Percentiles rank a stretch among this genome's conserved stretches.
phyloP scores from a whole-genome alignment of 2,113 vertebrate genomes.

The Callocephalon fimbriatum region DNA sequence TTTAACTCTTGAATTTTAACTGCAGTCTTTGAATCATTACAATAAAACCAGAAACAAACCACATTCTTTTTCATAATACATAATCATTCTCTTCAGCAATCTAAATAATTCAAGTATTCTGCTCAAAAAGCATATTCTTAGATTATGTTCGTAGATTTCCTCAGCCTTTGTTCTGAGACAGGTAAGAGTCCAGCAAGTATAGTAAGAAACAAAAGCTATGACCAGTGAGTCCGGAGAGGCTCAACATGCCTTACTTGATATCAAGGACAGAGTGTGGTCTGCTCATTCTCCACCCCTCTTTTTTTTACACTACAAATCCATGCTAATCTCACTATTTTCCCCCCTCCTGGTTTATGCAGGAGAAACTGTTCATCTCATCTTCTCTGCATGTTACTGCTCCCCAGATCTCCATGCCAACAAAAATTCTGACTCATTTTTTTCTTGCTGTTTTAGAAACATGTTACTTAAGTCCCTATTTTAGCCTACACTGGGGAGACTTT shows the following conservation, averaged over 20 bases:
- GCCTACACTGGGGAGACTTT: background rate
- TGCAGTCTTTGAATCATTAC: background rate
- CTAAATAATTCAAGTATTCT: background rate
- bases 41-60: accelerated
- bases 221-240: background rate
- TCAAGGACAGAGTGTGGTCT: background rate
- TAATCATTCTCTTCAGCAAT: background rate
- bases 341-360: background rate
- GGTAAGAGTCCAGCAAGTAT: background rate
- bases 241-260: background rate
- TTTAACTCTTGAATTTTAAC: background rate
- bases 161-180: background rate
- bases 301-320: background rate
- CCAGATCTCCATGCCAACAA: background rate
- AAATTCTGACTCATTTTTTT: background rate
- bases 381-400: background rate
- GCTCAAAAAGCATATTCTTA: background rate
- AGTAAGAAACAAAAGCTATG: background rate
- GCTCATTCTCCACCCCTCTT: background rate
- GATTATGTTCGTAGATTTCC: background rate
- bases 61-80: background rate
- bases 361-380: background rate
- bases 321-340: background rate
- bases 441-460: background rate
- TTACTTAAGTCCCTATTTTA: background rate